Base-by-base conservation (phyloP, 1,140 invertebrate genomes). In the Anthonomus grandis region DNA sequence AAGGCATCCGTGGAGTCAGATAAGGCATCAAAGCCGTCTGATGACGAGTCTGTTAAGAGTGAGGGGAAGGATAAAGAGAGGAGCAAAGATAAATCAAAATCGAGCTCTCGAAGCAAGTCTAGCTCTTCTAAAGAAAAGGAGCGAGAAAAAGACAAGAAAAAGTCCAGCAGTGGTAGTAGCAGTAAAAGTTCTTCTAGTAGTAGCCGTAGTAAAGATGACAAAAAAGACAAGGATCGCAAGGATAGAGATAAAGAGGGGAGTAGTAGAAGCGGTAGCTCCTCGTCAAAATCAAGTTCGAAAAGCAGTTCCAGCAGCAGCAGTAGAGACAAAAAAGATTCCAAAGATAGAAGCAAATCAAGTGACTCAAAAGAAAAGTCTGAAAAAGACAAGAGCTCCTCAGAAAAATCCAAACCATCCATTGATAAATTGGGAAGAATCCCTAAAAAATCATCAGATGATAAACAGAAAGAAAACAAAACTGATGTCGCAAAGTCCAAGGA, bases 361-460 rank as follows among this genome's bases (percentile, higher is more conserved):
- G 66, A 67, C 15, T 37, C 63, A 64, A 63, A 78, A 77, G 60
- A 78, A 76, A 69, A 67, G 39, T 76, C 77, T 1, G 83, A 86
- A 48, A 86, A 84, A 62, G 83, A 85, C 64, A 86, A 86, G 67
- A 83, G 85, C 22, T 80, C 79, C 13, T 68, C 83, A 23, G 80
- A 82, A 18, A 87, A 87, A 70, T 65, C 83, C 4, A 81, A 83
- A 68, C 78, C 81, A 9, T 78, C 79, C 37, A 74, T 86, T 55
- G 80, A 83, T 50, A 87, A 87, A 75, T 70, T 89, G 15, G 86
- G 85, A 19, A 86, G 87, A 73, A 89, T 89, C 65, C 86, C 86
- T 10, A 91, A 88, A 73, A 84, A 88, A 68, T 41, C 62, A 1
- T 69, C 68, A 19, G 68, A 70, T 38, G 69, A 73, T 50, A 77